Conservation (phyloP, 2,113 vertebrate species). For the Ahaetulla prasina region DNA sequence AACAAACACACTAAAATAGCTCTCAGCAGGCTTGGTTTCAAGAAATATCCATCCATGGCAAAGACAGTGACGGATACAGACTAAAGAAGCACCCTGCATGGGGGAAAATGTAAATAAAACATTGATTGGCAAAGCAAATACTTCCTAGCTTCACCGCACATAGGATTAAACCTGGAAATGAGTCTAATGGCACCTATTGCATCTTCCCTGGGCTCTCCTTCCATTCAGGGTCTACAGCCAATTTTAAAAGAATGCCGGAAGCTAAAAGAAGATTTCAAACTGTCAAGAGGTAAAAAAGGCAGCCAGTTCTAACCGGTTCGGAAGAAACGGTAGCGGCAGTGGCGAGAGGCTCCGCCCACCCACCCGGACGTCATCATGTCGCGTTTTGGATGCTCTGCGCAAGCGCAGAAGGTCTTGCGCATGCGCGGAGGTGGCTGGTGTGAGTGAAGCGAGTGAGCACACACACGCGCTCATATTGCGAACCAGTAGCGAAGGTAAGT, state of each 20-base stretch:
- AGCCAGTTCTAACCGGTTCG: too few relatives aligned
- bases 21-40: not conserved
- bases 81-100: not conserved
- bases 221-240: not conserved
- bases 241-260: not conserved
- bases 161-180: not conserved
- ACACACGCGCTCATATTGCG: fast-evolving
- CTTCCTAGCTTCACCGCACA: not conserved
- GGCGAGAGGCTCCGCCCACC: too few relatives aligned
- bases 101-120: not conserved
- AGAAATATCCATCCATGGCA: not conserved
- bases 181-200: not conserved
- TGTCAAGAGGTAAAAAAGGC: not conserved
- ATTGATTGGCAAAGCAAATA: not conserved
- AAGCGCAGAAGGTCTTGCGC: too few relatives aligned
- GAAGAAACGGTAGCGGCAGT: too few relatives aligned
- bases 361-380: too few relatives aligned
- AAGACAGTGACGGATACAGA: not conserved
- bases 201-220: not conserved
- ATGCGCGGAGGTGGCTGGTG: too few relatives aligned
- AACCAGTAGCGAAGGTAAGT: too few relatives aligned
- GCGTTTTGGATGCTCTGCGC: too few relatives aligned
- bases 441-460: too few relatives aligned
- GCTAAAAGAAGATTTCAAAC: not conserved
- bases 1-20: not conserved